A percentile compares a stretch with the other conserved stretches of the same genome.
phyloP scores from a whole-genome alignment of 92 coral and sea anemone genomes.

The Porites lobata region DNA sequence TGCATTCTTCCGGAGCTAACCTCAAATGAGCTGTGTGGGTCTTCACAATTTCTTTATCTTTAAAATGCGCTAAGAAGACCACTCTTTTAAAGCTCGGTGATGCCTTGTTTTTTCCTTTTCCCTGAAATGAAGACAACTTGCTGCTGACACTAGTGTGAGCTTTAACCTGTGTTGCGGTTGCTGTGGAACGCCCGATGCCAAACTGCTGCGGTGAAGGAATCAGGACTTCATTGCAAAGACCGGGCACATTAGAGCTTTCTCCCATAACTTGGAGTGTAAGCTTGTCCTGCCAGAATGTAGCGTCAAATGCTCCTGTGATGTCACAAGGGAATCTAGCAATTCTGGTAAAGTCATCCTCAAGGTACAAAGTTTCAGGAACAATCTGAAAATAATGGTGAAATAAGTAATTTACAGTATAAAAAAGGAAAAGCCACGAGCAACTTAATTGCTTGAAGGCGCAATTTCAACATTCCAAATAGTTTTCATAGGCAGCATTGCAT shows the following conservation, averaged over 20 bases:
- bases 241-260: neutral
- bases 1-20: neutral
- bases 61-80: constrained; percentile 11
- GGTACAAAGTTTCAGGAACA: constrained; percentile 20
- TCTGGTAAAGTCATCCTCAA: constrained; percentile 8
- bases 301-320: constrained; percentile 8
- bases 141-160: too few species aligned
- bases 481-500: too few species aligned
- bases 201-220: neutral
- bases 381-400: neutral
- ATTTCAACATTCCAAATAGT: too few species aligned
- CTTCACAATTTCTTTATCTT: constrained; percentile 6
- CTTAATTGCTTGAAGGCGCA: too few species aligned
- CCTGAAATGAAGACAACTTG: too few species aligned
- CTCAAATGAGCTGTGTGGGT: constrained; percentile 10
- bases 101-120: neutral
- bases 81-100: constrained; percentile 3
- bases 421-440: neutral
- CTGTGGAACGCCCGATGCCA: neutral
- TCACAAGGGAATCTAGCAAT: constrained; percentile 30
- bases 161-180: neutral
- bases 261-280: constrained; percentile 19
- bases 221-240: neutral
- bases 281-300: constrained; percentile 17
- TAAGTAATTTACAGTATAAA: neutral